Evolutionary conservation across 2,888 invertebrate genomes (phyloP).

Genomic region (Pyrgus malvae): DNA sequence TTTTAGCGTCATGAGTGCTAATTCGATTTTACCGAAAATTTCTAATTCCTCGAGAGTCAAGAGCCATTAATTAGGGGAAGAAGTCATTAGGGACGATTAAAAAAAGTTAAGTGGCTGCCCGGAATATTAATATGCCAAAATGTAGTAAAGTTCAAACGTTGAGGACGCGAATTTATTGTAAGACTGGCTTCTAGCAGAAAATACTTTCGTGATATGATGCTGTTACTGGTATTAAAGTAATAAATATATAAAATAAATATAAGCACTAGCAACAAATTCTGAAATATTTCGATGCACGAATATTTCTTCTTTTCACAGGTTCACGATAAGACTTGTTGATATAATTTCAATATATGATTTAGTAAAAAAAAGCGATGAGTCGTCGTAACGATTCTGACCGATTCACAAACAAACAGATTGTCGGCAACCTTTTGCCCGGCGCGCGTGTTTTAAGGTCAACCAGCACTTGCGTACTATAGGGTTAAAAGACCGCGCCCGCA

Average conservation of each 20-base stretch:
- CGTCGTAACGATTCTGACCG: neutral
- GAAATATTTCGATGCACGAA: no score
- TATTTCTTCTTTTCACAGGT: no score
- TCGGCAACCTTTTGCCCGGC: conserved; percentile 40
- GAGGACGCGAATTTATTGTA: conserved; percentile 6
- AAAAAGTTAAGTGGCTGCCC: conserved; percentile 55
- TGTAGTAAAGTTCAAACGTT: conserved; percentile 28
- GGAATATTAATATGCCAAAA: conserved; percentile 60
- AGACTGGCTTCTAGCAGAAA: neutral
- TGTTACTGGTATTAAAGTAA: neutral
- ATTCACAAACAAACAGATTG: conserved; percentile 47
- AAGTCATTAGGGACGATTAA: conserved; percentile 71
- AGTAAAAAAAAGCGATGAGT: neutral
- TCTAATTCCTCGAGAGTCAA: conserved; percentile 59
- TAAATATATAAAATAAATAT: no score
- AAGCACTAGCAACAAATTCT: no score
- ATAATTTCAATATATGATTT: no score
- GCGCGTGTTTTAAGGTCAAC: conserved; percentile 66
- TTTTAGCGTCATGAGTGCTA: conserved; percentile 40
- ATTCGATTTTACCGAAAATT: conserved; percentile 51
- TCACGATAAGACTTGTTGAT: no score
- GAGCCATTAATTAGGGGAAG: conserved; percentile 68
- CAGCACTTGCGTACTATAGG: conserved; percentile 61
- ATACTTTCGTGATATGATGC: neutral
- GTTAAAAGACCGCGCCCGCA: conserved; percentile 68